Evolutionary conservation across 1,140 invertebrate species (phyloP).

Genomic region (Vollenhovia emeryi): DNA sequence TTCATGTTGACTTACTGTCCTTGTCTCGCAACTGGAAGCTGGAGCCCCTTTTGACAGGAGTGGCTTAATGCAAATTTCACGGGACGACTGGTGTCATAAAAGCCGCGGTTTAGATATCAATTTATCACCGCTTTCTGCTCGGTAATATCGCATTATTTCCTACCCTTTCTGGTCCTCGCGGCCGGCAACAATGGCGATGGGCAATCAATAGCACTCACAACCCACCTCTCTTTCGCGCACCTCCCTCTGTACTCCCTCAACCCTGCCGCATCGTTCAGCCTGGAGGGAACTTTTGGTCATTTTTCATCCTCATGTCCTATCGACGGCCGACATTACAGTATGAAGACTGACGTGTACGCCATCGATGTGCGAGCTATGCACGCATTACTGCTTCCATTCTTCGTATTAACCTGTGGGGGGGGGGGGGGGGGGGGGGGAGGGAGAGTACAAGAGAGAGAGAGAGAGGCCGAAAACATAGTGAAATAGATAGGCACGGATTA

Average conservation of each 20-base stretch:
- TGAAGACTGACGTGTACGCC: slow-evolving; percentile 63
- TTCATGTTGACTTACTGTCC: slow-evolving; percentile 69
- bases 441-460: slow-evolving; percentile 25
- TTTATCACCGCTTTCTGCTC: slow-evolving; percentile 74
- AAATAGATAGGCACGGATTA: slow-evolving; percentile 9
- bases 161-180: slow-evolving; percentile 54
- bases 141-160: slow-evolving; percentile 77
- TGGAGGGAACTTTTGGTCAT: slow-evolving; percentile 71
- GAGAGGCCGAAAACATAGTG: not conserved
- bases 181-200: slow-evolving; percentile 75
- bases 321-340: slow-evolving; percentile 68
- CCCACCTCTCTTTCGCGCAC: slow-evolving; percentile 41
- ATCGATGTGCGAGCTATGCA: slow-evolving; percentile 53
- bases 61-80: slow-evolving; percentile 72
- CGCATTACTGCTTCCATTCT: slow-evolving; percentile 70
- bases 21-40: slow-evolving; percentile 13
- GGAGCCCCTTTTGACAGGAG: slow-evolving; percentile 29
- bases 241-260: slow-evolving; percentile 9
- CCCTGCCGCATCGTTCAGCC: slow-evolving; percentile 24
- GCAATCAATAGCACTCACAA: slow-evolving; percentile 70
- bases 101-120: slow-evolving; percentile 76
- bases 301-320: slow-evolving; percentile 73
- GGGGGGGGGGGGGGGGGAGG: slow-evolving; percentile 11
- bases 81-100: slow-evolving; percentile 69
- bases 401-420: slow-evolving; percentile 62